Conservation (phyloP, 2,113 vertebrate species). For the Oryzias javanicus region DNA sequence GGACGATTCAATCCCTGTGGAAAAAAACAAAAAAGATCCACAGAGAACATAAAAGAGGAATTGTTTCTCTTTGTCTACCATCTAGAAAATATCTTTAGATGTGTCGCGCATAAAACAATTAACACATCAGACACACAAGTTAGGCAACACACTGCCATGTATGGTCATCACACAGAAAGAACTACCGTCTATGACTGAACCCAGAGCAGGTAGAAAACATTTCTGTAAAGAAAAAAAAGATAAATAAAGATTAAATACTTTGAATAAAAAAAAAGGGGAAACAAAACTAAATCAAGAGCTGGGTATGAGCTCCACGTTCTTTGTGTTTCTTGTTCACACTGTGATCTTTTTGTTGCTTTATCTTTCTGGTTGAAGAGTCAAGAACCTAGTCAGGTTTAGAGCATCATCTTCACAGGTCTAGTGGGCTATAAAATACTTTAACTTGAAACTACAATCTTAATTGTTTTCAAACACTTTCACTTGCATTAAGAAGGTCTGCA, state of each 20-base stretch:
- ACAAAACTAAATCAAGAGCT: no score
- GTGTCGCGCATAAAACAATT: constrained; percentile 5
- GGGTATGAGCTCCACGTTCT: no score
- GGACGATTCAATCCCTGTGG: constrained; percentile 21
- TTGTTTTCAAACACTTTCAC: no score
- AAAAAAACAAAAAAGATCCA: constrained; percentile 37
- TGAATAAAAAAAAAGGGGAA: constrained; percentile 2
- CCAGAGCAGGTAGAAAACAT: constrained; percentile 32
- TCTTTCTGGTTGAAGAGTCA: no score
- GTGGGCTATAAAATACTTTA: no score
- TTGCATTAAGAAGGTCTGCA: no score
- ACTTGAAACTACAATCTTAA: no score
- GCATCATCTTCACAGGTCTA: no score
- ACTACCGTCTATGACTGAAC: constrained; percentile 30
- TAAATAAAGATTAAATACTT: neutral
- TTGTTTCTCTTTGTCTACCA: constrained; percentile 4
- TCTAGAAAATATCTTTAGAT: constrained; percentile 7
- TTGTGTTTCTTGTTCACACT: no score
- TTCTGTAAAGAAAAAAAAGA: neutral
- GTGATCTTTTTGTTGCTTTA: no score
- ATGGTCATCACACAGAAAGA: constrained; percentile 48
- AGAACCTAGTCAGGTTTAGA: no score
- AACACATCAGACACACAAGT: constrained; percentile 3
- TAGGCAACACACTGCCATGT: constrained; percentile 22
- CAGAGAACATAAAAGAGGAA: neutral